Evolutionary conservation across 2,888 invertebrate species (phyloP).

Genomic region (Carabus problematicus): DNA sequence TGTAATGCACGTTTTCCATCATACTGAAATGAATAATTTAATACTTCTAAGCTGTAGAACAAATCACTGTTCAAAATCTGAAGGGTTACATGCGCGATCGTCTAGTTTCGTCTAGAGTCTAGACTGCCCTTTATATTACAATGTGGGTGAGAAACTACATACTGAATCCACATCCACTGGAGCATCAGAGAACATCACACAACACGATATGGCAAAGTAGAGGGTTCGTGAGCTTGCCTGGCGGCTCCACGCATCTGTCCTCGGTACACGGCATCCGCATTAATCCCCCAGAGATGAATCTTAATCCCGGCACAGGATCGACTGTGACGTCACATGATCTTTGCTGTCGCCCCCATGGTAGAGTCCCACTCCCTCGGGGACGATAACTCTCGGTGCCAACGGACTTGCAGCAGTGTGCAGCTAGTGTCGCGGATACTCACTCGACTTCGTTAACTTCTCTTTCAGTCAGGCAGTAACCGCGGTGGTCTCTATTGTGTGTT

Average conservation of each 20-base stretch:
- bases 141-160: too few species aligned
- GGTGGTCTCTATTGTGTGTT: background rate
- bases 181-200: too few species aligned
- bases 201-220: too few species aligned
- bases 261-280: constrained; percentile 45
- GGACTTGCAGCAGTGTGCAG: background rate
- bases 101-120: too few species aligned
- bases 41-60: too few species aligned
- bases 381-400: constrained; percentile 14
- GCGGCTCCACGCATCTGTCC: constrained; percentile 51
- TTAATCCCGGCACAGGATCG: constrained; percentile 52
- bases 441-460: constrained; percentile 14
- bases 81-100: too few species aligned
- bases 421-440: background rate
- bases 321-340: constrained; percentile 56
- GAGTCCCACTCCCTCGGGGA: constrained; percentile 26
- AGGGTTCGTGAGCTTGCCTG: too few species aligned
- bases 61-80: too few species aligned
- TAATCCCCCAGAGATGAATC: constrained; percentile 56
- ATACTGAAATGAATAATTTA: too few species aligned
- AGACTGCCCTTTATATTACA: too few species aligned
- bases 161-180: too few species aligned
- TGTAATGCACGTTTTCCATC: too few species aligned
- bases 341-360: constrained; percentile 40
- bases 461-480: constrained; percentile 4